Conservation (phyloP, 2,888 invertebrate species). For the Steinernema hermaphroditum region DNA sequence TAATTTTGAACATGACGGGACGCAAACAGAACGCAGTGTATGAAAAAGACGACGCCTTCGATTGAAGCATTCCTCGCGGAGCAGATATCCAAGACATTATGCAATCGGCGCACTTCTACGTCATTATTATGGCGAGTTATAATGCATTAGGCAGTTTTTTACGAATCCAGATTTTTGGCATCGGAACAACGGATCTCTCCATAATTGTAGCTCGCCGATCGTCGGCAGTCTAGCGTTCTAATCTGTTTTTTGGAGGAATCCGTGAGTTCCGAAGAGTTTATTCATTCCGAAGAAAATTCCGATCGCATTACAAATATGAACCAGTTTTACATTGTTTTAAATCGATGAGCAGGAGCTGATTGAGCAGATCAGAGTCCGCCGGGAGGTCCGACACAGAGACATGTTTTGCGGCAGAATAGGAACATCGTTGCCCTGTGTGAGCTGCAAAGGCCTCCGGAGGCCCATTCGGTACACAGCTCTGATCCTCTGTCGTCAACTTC, state of each 20-base stretch:
- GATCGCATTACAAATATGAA: too few relatives aligned
- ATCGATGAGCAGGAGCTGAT: too few relatives aligned
- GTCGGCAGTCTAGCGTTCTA: background rate
- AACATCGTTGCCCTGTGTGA: slow-evolving; percentile 55
- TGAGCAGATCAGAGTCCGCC: background rate
- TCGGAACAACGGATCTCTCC: slow-evolving; percentile 5
- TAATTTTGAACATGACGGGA: background rate
- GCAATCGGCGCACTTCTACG: slow-evolving; percentile 16
- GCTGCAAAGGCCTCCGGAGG: slow-evolving; percentile 50
- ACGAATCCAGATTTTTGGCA: slow-evolving; percentile 18
- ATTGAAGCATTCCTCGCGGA: background rate
- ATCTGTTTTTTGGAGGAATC: background rate
- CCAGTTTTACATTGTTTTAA: too few relatives aligned
- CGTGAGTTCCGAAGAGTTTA: too few relatives aligned
- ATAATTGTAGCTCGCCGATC: slow-evolving; percentile 14
- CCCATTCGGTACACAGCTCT: slow-evolving; percentile 52
- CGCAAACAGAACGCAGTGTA: background rate
- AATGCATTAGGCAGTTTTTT: slow-evolving; percentile 8
- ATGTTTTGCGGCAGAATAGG: slow-evolving; percentile 60
- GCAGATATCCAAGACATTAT: slow-evolving; percentile 4
- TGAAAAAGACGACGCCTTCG: slow-evolving; percentile 2
- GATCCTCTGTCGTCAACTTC: slow-evolving; percentile 54
- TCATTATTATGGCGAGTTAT: slow-evolving; percentile 17
- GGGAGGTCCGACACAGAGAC: slow-evolving; percentile 52
- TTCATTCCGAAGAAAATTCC: too few relatives aligned